These are phyloP conservation scores for Vimba vimba DNA, from an alignment of 2,113 vertebrate genomes.

Conservation along the genomic window DNA sequence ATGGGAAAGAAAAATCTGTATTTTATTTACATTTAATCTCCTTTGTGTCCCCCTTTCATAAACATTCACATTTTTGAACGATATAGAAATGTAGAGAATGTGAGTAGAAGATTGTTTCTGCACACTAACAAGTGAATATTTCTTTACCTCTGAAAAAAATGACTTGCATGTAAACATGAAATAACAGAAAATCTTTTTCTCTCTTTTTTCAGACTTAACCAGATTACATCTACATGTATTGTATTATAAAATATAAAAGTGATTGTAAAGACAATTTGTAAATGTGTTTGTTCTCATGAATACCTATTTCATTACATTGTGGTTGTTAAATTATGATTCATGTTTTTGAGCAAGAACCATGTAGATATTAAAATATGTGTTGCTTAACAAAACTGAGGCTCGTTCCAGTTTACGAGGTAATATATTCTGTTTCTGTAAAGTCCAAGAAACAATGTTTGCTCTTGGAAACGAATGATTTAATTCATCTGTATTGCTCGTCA, in stretches of 20 bases:
- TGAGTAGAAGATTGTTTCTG: background rate
- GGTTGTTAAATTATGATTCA: constrained; percentile 3
- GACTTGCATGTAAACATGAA: background rate
- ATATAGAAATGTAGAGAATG: constrained; percentile 2
- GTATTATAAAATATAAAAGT: background rate
- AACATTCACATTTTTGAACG: constrained; percentile 8
- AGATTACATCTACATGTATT: background rate
- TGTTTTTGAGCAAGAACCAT: constrained; percentile 5
- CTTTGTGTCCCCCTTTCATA: constrained; percentile 15
- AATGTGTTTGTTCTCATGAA: background rate
- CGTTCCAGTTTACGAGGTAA: background rate
- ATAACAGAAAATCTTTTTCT: too few species aligned
- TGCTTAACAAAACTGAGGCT: background rate
- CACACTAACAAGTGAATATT: background rate
- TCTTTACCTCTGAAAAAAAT: background rate
- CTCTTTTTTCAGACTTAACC: background rate
- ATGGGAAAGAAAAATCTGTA: background rate
- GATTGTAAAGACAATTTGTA: background rate
- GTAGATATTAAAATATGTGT: background rate
- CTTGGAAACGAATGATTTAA: background rate
- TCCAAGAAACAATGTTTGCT: constrained; percentile 7
- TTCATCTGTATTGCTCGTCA: background rate
- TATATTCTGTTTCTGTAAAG: constrained; percentile 13
- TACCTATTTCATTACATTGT: background rate
- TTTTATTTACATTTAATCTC: constrained; percentile 21